Base-by-base conservation (phyloP, 2,888 invertebrate genomes). In the Sisyra terminalis region DNA sequence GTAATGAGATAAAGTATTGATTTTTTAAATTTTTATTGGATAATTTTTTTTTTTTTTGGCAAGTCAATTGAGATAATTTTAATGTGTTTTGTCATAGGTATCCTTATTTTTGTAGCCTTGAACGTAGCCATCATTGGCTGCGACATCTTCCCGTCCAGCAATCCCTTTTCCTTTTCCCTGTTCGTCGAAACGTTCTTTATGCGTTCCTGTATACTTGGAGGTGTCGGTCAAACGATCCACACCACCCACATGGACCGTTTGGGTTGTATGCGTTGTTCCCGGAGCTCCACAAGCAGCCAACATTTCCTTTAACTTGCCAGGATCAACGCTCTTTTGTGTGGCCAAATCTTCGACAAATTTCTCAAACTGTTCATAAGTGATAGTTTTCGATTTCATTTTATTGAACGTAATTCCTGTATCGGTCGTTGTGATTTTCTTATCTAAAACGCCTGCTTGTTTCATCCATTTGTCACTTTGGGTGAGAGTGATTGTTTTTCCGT, bases 391-490 rank as follows among this genome's bases (percentile, higher is more conserved):
- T 49, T 88, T 89, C 51, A 88, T 74, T 58, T 88, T 88, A 58
- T 87, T 88, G 61, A 89, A 90, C 58, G 80, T 77, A 48, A 90
- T 88, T 36, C 83, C 89, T 1, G 89, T 90, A 57, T 90, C 90
- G 3, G 88, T 89, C 14, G 88, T 85, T 0, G 85, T 84, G 48
- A 88, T 80, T 56, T 81, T 82, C 64, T 86, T 87, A 4, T 73
- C 75, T 39, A 74, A 64, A 13, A 81, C 76, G 53, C 76, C 82
- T 0, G 89, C 88, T 57, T 90, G 90, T 55, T 88, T 89, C 79
- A 90, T 82, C 90, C 90, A 90, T 63, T 89, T 90, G 61, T 90
- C 90, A 55, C 85, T 82, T 60, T 90, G 87, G 8, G 84, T 84
- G n/a, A 90, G 67, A 0, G 87, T 87, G 48, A 90, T 84, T 35